phyloP scores from a whole-genome alignment of 2,797 vertebrate species.

The Schizothorax lantsangensis region DNA sequence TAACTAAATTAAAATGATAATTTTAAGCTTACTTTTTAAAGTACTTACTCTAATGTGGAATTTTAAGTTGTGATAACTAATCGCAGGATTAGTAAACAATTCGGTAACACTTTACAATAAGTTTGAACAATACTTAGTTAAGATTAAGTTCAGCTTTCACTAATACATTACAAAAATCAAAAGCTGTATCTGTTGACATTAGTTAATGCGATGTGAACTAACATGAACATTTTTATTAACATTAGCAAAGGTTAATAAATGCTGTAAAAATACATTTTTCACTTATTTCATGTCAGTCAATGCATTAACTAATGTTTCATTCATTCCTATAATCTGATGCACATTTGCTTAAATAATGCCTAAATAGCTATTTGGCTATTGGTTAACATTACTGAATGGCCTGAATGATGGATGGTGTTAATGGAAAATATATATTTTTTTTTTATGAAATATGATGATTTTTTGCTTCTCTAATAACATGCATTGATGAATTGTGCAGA shows the following conservation, averaged over 20 bases:
- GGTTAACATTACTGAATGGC: not conserved
- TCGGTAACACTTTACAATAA: too few relatives aligned
- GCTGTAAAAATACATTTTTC: not conserved
- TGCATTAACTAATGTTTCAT: not conserved
- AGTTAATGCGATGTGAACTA: too few relatives aligned
- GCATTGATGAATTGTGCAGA: not conserved
- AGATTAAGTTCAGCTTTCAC: too few relatives aligned
- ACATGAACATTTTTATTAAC: too few relatives aligned
- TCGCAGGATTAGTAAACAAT: too few relatives aligned
- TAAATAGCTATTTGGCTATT: not conserved
- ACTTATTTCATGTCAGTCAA: not conserved
- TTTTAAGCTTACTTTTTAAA: not conserved
- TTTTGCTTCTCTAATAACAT: not conserved
- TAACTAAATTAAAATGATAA: not conserved
- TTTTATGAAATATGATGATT: not conserved
- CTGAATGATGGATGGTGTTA: not conserved
- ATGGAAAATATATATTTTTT: not conserved
- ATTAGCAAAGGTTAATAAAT: not conserved
- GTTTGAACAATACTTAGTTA: too few relatives aligned
- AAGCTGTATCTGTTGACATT: too few relatives aligned
- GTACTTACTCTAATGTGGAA: not conserved
- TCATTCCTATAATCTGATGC: not conserved
- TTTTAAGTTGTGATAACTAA: too few relatives aligned
- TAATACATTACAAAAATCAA: too few relatives aligned
- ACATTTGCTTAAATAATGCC: not conserved